These are phyloP conservation scores for Colletes latitarsis DNA, from an alignment of 1,140 invertebrate species.

Conservation along the genomic window DNA sequence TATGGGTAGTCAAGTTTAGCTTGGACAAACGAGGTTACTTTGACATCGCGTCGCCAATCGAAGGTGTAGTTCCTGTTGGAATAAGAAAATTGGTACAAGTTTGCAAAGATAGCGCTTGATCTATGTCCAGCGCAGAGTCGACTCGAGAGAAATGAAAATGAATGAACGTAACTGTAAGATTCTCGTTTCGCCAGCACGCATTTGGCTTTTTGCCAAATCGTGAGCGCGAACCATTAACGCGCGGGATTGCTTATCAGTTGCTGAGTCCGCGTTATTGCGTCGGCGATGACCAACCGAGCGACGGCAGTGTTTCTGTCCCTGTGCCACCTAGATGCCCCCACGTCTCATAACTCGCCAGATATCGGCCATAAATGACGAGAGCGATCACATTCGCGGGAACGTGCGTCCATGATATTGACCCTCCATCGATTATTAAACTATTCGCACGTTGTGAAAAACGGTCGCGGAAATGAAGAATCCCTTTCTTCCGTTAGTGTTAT, in stretches of 20 bases:
- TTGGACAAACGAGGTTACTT: too few relatives aligned
- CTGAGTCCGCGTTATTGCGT: conserved; percentile 70
- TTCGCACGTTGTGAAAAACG: background rate
- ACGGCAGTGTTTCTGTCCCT: conserved; percentile 62
- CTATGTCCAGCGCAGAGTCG: background rate
- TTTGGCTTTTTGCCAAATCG: conserved; percentile 71
- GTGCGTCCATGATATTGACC: conserved; percentile 37
- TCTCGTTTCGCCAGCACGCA: conserved; percentile 56
- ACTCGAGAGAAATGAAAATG: conserved; percentile 23
- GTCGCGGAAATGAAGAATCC: background rate
- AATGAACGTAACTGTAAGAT: conserved; percentile 45
- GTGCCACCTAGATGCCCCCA: conserved; percentile 58
- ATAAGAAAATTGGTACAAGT: conserved; percentile 7
- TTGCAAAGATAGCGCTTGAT: conserved; percentile 27
- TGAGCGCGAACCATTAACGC: conserved; percentile 70
- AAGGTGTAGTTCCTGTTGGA: background rate
- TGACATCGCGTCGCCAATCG: too few relatives aligned
- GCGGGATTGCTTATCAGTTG: conserved; percentile 74
- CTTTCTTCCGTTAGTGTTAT: too few relatives aligned
- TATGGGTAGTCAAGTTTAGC: too few relatives aligned
- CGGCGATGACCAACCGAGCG: conserved; percentile 67
- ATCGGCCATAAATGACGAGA: conserved; percentile 63
- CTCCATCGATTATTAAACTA: conserved; percentile 36
- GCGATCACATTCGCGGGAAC: conserved; percentile 32
- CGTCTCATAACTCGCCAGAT: conserved; percentile 65